Conservation (phyloP, 2,113 vertebrate species). For the Pseudorasbora parva region DNA sequence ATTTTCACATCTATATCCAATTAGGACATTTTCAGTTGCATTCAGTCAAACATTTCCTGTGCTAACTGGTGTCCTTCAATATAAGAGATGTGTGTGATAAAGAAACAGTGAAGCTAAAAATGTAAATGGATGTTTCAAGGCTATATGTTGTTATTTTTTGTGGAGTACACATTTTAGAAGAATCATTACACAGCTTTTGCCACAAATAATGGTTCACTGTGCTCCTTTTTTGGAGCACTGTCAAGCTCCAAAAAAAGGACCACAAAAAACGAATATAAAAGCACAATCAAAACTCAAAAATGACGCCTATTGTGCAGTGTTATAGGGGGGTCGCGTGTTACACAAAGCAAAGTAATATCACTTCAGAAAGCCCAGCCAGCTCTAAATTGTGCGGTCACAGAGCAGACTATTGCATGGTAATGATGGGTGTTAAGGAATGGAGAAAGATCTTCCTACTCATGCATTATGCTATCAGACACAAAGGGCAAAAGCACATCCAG, state of each 20-base stretch:
- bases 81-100: not conserved
- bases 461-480: constrained; percentile 7
- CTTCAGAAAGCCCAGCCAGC: not conserved
- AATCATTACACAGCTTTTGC: not conserved
- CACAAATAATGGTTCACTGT: not conserved
- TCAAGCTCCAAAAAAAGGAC: not conserved
- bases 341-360: constrained; percentile 11
- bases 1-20: not conserved
- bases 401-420: constrained; percentile 16
- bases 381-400: not conserved
- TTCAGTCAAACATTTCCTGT: not conserved
- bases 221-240: too few relatives aligned
- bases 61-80: not conserved
- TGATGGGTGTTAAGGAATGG: not conserved
- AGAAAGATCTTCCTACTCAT: constrained; percentile 4
- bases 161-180: not conserved
- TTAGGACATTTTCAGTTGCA: not conserved
- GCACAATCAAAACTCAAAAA: not conserved
- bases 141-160: not conserved
- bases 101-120: not conserved
- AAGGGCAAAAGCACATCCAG: not conserved
- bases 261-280: not conserved
- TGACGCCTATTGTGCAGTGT: not conserved
- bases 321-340: not conserved
- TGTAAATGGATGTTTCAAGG: not conserved